A percentile compares a stretch with the other conserved stretches of the same genome.
phyloP scores from a whole-genome alignment of 2,113 vertebrate species.

The Terrapene triunguis region DNA sequence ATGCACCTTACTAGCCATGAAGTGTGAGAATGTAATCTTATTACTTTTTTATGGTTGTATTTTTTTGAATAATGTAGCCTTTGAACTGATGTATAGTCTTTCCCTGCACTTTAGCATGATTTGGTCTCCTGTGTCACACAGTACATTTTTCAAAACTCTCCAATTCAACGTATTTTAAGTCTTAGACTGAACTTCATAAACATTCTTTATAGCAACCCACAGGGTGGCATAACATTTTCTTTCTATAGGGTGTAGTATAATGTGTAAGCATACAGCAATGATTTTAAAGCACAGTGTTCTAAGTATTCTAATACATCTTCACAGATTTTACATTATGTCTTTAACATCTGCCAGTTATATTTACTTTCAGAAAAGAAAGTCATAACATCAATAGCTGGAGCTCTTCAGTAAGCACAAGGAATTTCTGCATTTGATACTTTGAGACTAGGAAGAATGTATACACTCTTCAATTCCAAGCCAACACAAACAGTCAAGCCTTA shows the following conservation, averaged over 20 bases:
- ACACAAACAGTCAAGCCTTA: background rate
- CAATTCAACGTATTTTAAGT: constrained; percentile 81
- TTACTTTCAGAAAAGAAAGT: constrained; percentile 33
- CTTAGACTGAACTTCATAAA: constrained; percentile 83
- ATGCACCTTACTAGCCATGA: constrained; percentile 87
- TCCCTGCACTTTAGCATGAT: constrained; percentile 85
- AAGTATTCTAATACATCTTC: constrained; percentile 68
- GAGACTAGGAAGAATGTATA: constrained; percentile 15
- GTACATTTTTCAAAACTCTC: constrained; percentile 85
- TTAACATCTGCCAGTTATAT: constrained; percentile 47
- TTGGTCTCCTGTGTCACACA: constrained; percentile 79
- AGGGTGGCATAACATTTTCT: constrained; percentile 80
- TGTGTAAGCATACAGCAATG: constrained; percentile 68
- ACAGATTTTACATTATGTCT: constrained; percentile 61
- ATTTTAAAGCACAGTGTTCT: constrained; percentile 63
- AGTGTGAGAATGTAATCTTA: constrained; percentile 88
- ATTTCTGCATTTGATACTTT: constrained; percentile 20
- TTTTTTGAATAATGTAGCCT: constrained; percentile 88
- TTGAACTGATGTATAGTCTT: constrained; percentile 88
- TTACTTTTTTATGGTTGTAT: constrained; percentile 90
- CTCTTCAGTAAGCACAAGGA: constrained; percentile 28
- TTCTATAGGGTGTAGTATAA: constrained; percentile 72
- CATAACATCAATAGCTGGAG: constrained; percentile 32
- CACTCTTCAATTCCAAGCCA: background rate
- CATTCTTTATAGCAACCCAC: constrained; percentile 85